Base-by-base conservation (phyloP, 1,140 invertebrate species). In the Thaumatotibia leucotreta region DNA sequence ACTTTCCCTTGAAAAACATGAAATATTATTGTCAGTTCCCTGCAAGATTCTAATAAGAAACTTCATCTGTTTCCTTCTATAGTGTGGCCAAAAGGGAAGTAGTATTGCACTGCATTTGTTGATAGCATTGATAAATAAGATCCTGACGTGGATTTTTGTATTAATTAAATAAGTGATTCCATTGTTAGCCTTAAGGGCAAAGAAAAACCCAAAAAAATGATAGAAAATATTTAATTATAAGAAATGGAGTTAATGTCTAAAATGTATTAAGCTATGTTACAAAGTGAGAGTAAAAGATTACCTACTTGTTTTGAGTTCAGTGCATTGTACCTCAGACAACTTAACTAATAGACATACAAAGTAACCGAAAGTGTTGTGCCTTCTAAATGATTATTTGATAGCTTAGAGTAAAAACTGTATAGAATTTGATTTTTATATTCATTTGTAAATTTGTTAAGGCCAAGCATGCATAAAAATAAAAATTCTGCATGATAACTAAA, bases 71-170 rank as follows among this genome's bases (percentile, higher is more conserved):
- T n/a, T n/a, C n/a, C n/a, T n/a, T n/a, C n/a, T n/a, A n/a, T n/a
- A n/a, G n/a, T n/a, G 17, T 17, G 17, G 39, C 8, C 0, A 9
- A 20, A 20, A 17, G 52, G 23, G 10, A n/a, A 27, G 52, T 58
- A 2, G 5, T 6, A 58, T 58, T 58, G 52, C 65, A 77, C 61
- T 76, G 79, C 78, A 81, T 78, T 81, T 80, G 73, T 75, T 65
- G 62, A 68, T 66, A 49, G 64, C 58, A 39, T 66, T 66, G 29
- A 68, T 58, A 31, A 4, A 68, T 58, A 31, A 4, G 4, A 54
- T 58, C 52, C 52, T 27, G 14, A 24, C 4, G 2, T 22, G 52
- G 52, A 58, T 58, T 58, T 14, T 5, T 58, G 52, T 58, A 58
- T 29, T 58, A 58, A 14, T 31, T 31, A 58, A 23, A 24, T 54